Evolutionary conservation across 2,888 invertebrate species (phyloP), one percentile per base, ranked within the genome.

Genomic region (Zaprionus bogoriensis): DNA sequence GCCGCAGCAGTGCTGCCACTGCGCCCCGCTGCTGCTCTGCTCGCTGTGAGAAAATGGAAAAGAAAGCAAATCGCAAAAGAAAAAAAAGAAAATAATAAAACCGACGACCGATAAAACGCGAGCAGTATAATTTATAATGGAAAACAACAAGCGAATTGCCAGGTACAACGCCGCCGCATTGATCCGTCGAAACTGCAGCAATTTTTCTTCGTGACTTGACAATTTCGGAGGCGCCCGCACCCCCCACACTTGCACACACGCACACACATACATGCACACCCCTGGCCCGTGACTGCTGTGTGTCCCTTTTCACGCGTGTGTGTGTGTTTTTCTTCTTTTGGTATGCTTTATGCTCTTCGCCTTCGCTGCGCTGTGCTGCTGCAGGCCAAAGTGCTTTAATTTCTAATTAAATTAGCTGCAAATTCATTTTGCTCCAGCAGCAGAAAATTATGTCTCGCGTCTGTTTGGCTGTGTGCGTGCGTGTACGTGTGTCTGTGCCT

Each of bases 331-430:
- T 67, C 30, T 50, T 57, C 45, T 28, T 57, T 70, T 44, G 51
- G 53, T 73, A 53, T 39, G 42, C 30, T 61, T 51, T 62, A 62
- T 60, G 60, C 67, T 60, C n/a, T 10, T 32, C 32, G 47, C 36
- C 32, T 36, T 36, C 17, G 32, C 32, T 36, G 14, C 32, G 12
- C 14, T 14, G 14, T 45, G 62, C 47, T 51, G 39, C 53, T 58
- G 32, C 59, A 42, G 47, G 47, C 41, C 63, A 69, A 67, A 67
- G 55, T 71, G 67, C 61, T 76, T 71, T 67, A 76, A 74, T 67
- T 84, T 82, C 67, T 87, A 87, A 87, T 87, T 87, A 82, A 85
- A 82, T 82, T 82, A 81, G 84, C 48, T 64, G 73, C 53, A 63
- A 74, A 58, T 77, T 79, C 58, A 69, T 69, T 69, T 74, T 74